Evolutionary conservation across 1,140 invertebrate species (phyloP), one percentile per base, ranked within the genome.

Genomic region (Drosophila saltans): DNA sequence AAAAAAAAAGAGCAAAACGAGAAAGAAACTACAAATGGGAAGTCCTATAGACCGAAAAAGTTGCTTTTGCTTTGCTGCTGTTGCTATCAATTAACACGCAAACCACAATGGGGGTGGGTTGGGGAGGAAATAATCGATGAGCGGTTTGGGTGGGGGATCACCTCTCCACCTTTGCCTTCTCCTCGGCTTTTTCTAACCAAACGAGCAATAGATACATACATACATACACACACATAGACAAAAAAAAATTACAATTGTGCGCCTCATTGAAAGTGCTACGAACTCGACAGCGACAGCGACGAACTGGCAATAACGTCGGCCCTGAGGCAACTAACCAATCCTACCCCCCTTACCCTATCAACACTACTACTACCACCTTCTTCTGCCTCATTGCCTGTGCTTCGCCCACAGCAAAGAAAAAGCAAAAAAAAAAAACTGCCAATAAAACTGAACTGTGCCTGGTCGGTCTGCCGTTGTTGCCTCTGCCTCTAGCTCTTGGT

Each of bases 221-320:
- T 58, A 39, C 48, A 68, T 41, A 39, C 40, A 64, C 28, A 45
- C 11, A 68, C 36, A 64, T 21, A 57, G 2, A 70, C 28, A 55
- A 24, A 64, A 28, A 30, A 52, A 63, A 85, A 74, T 78, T 65
- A 86, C 80, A 86, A 74, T 86, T 86, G 83, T 71, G 73, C 80
- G 80, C 77, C 80, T 81, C 83, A 81, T 89, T 84, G 84, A 88
- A 69, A 83, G 83, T 88, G 80, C 83, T 88, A 84, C 83, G 83
- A 88, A 88, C 83, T 80, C 84, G 62, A 45, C 62, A 45, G 61
- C 84, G 62, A 45, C 62, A 45, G 61, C 75, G 57, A 63, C 72
- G 30, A 16, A 16, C 16, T 16, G 16, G 41, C 41, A 81, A 77
- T 70, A 70, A 80, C 75, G 70, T 26, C 65, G 55, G 65, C 65